A percentile compares a stretch with the other conserved stretches of the same genome.
These are phyloP conservation scores for Prinia subflava DNA, from an alignment of 2,113 vertebrate species.

Conservation along the genomic window DNA sequence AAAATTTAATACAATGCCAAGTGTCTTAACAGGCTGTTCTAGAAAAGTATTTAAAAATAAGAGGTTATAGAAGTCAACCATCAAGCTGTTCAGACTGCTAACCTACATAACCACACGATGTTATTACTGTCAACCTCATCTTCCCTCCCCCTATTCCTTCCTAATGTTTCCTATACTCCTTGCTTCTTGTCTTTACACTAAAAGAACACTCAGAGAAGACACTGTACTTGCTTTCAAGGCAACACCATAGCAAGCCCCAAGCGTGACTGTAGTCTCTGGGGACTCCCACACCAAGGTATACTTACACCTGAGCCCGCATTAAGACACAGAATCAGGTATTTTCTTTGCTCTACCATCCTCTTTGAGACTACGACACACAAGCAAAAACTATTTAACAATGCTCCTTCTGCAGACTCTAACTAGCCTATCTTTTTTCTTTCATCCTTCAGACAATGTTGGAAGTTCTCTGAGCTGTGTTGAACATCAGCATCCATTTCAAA, in stretches of 20 bases:
- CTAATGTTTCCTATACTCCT: neutral
- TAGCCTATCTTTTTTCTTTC: neutral
- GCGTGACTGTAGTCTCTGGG: neutral
- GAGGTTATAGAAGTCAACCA: neutral
- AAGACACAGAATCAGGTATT: neutral
- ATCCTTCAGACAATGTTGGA: neutral
- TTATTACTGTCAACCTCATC: conserved; percentile 54
- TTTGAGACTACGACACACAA: neutral
- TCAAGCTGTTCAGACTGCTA: conserved; percentile 28
- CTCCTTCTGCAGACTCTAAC: neutral
- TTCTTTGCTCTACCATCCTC: neutral
- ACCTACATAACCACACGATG: conserved; percentile 38
- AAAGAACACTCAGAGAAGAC: neutral
- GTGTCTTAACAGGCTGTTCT: neutral
- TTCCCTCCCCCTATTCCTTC: conserved; percentile 46
- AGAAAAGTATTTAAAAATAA: conserved; percentile 3
- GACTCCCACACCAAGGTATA: neutral
- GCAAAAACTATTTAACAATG: neutral
- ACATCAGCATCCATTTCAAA: conserved; percentile 17
- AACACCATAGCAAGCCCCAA: neutral
- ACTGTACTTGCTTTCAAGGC: neutral
- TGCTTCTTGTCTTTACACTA: neutral
- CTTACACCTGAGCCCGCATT: fast-evolving
- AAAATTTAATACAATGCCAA: neutral
- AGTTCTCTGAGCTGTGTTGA: neutral